Base-by-base conservation (phyloP, 2,888 invertebrate species). In the Monochamus alternatus region DNA sequence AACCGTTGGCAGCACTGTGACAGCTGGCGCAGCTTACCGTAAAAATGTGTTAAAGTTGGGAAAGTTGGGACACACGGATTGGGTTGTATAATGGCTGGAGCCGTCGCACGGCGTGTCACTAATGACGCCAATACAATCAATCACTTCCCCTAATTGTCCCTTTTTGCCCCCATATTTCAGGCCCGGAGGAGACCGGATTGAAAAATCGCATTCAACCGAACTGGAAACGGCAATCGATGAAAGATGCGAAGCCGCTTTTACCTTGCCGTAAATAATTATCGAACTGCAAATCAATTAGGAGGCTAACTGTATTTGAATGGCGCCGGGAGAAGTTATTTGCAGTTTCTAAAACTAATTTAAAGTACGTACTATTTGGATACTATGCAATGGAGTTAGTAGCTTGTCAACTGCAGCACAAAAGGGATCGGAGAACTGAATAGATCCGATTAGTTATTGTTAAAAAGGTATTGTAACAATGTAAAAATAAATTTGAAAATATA, bases 101-200 rank as follows among this genome's bases (percentile, higher is more conserved):
- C n/a, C 32, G 52, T 66, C 66, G n/a, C 38, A 43, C 66, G 64
- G 44, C 64, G 47, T 22, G 64, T 31, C 44, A 51, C 64, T 65
- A 65, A 65, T 44, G 66, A 66, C 51, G 52, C 66, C 66, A 66
- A 55, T 66, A 66, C 66, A 66, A 65, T 66, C 66, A 66, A 66
- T 66, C 66, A 66, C 51, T 66, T 64, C 38, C 47, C 31, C 66
- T 66, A 66, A 66, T 66, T 66, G 66, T 66, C 66, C 52, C 31
- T 66, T 65, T 66, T 66, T 7, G n/a, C 51, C 52, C 52, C 31
- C 66, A 66, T 66, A 66, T 55, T 52, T 66, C 52, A 47, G 66
- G 32, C 31, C 4, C n/a, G 10, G 55, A 10, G 5, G 31, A 64
- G 31, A 31, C 14, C 52, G 14, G 66, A 32, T 44, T 52, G 66